A percentile compares a stretch with the other conserved stretches of the same genome.
Evolutionary conservation across 1,140 invertebrate genomes (phyloP).

Genomic region (Drosophila nannoptera): DNA sequence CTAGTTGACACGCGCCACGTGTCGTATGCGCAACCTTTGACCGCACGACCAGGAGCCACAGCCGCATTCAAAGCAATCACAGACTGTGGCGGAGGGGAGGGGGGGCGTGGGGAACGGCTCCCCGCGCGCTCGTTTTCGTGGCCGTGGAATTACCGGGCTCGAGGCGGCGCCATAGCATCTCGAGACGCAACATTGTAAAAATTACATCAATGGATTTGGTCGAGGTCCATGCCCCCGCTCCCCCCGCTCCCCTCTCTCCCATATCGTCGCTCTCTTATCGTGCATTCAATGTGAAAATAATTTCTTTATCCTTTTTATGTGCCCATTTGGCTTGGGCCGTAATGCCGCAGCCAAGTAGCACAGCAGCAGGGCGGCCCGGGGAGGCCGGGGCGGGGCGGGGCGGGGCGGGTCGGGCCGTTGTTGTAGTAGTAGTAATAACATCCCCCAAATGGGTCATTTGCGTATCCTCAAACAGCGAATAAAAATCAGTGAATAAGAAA

Average conservation of each 20-base stretch:
- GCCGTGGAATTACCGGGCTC: slow-evolving; percentile 21
- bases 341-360: slow-evolving; percentile 55
- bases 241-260: background rate
- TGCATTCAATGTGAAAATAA: slow-evolving; percentile 79
- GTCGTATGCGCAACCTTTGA: slow-evolving; percentile 66
- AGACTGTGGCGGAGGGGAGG: no score
- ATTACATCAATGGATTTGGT: slow-evolving; percentile 73
- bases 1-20: slow-evolving; percentile 56
- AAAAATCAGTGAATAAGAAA: slow-evolving; percentile 79
- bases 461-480: slow-evolving; percentile 79
- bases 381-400: no score
- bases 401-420: slow-evolving; percentile 55
- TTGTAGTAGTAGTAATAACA: slow-evolving; percentile 70
- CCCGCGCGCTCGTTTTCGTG: slow-evolving; percentile 63
- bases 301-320: slow-evolving; percentile 79
- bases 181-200: slow-evolving; percentile 63
- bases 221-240: background rate
- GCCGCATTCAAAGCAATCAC: slow-evolving; percentile 7
- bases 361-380: slow-evolving; percentile 17
- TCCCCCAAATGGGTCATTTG: slow-evolving; percentile 80
- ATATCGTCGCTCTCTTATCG: slow-evolving; percentile 24
- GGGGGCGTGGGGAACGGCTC: slow-evolving; percentile 61
- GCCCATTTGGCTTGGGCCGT: slow-evolving; percentile 79
- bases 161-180: slow-evolving; percentile 47
- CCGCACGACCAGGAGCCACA: slow-evolving; percentile 44